These are phyloP conservation scores for Anableps anableps DNA, from an alignment of 2,797 vertebrate genomes.

Conservation along the genomic window DNA sequence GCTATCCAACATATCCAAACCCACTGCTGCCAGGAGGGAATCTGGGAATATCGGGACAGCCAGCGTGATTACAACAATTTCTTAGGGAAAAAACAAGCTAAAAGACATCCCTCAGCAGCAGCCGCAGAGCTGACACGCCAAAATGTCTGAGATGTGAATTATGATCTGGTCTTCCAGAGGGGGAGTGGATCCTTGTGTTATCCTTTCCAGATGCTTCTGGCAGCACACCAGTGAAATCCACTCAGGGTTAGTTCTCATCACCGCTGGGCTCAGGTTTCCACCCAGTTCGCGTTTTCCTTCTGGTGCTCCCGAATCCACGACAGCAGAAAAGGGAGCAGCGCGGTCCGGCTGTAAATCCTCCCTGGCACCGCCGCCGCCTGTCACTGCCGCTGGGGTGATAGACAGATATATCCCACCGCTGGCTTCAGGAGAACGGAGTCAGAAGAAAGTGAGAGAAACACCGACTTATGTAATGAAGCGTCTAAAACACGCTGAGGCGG, in stretches of 20 bases:
- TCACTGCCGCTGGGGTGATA: neutral
- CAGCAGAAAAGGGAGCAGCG: constrained; percentile 19
- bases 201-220: constrained; percentile 82
- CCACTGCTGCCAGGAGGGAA: constrained; percentile 21
- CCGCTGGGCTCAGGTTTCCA: constrained; percentile 68
- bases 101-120: constrained; percentile 28
- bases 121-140: constrained; percentile 22
- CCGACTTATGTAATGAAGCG: neutral
- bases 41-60: neutral
- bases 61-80: constrained; percentile 10
- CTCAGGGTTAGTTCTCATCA: constrained; percentile 62
- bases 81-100: constrained; percentile 23
- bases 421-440: constrained; percentile 7
- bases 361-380: constrained; percentile 4
- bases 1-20: constrained; percentile 33
- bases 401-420: neutral
- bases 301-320: constrained; percentile 33
- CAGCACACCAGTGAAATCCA: constrained; percentile 65
- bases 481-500: neutral
- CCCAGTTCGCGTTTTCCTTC: constrained; percentile 26
- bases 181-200: constrained; percentile 64
- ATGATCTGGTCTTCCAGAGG: constrained; percentile 55
- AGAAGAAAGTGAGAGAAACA: neutral
- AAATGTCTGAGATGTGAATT: constrained; percentile 52
- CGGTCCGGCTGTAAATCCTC: constrained; percentile 20